phyloP scores from a whole-genome alignment of 2,797 vertebrate species.

The Enteromius argenteus region DNA sequence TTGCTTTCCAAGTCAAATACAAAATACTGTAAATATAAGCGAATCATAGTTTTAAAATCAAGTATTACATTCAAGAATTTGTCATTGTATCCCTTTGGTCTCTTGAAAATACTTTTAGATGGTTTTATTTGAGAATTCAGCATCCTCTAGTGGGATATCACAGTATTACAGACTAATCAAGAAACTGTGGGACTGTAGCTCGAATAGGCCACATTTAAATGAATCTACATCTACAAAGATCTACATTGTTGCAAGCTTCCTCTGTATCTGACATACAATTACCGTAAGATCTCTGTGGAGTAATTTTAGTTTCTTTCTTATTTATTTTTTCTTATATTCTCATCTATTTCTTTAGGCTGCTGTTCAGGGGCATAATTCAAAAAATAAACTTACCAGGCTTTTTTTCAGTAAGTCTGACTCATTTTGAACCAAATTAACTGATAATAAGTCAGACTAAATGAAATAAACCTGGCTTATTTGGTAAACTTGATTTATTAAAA shows the following conservation, averaged over 20 bases:
- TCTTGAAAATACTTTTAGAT: neutral
- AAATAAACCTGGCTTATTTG: too few species aligned
- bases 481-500: too few species aligned
- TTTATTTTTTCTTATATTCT: neutral
- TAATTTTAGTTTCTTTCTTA: neutral
- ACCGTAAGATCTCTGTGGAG: neutral
- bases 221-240: too few species aligned
- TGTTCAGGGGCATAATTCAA: neutral
- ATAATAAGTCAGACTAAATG: too few species aligned
- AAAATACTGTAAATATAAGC: neutral
- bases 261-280: neutral
- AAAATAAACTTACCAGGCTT: too few species aligned
- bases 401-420: too few species aligned
- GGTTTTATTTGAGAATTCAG: constrained; percentile 20
- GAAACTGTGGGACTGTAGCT: neutral
- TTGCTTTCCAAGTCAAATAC: neutral
- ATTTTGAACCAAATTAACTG: too few species aligned
- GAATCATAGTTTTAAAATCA: neutral
- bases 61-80: neutral
- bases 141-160: constrained; percentile 43
- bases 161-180: neutral
- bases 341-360: neutral
- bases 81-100: neutral
- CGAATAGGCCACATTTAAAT: neutral
- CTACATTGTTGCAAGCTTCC: neutral